Percentiles rank a stretch among this genome's conserved stretches.
phyloP scores from a whole-genome alignment of 2,888 invertebrate genomes.

The Mimas tiliae region DNA sequence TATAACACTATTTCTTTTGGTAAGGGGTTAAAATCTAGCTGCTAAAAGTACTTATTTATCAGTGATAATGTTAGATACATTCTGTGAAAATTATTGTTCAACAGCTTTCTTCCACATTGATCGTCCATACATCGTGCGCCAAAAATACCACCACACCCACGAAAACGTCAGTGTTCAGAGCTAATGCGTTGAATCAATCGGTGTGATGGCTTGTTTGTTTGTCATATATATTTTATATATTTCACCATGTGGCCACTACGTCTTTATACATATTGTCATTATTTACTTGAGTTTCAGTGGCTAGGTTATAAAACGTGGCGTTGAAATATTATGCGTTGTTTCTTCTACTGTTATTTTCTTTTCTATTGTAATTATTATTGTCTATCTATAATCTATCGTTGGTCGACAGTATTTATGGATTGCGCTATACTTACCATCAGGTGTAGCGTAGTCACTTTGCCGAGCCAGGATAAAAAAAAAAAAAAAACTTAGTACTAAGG shows the following conservation, averaged over 20 bases:
- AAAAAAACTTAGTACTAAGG: no score
- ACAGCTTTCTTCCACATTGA: background rate
- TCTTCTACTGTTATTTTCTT: background rate
- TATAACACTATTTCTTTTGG: no score
- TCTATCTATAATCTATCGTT: no score
- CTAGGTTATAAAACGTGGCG: background rate
- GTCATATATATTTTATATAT: no score
- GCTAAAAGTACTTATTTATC: no score
- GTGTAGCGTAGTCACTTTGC: no score
- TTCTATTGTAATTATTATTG: background rate
- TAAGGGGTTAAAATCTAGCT: no score
- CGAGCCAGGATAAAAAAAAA: no score
- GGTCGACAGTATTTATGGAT: no score
- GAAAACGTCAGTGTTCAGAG: background rate
- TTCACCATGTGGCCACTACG: background rate
- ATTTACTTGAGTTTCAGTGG: background rate
- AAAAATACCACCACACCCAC: slow-evolving; percentile 18
- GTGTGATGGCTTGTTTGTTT: slow-evolving; percentile 1
- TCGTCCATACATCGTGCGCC: background rate
- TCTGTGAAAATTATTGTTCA: background rate
- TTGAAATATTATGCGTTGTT: background rate
- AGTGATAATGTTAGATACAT: no score
- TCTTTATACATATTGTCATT: slow-evolving; percentile 1
- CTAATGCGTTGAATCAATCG: background rate
- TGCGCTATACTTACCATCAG: no score